These are phyloP conservation scores for Drosophila parthenogenetica DNA, from an alignment of 2,888 invertebrate species.

Conservation along the genomic window DNA sequence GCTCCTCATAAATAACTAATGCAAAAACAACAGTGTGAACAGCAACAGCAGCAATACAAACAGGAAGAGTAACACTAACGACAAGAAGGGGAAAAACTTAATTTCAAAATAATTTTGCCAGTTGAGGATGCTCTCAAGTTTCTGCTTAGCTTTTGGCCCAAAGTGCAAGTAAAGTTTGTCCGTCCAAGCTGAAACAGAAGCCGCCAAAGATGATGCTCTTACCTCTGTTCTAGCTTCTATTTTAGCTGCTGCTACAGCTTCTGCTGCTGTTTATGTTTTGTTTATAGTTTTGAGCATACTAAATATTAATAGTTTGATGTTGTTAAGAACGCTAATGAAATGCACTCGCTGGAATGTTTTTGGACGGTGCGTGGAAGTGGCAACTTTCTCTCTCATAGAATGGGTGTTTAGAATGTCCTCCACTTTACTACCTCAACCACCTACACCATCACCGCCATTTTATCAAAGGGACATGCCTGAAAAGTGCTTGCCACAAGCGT, in stretches of 20 bases:
- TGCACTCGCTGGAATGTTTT: constrained; percentile 52
- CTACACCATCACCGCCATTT: constrained; percentile 18
- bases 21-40: constrained; percentile 27
- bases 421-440: constrained; percentile 35
- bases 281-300: constrained; percentile 55
- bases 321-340: constrained; percentile 74
- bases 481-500: constrained; percentile 73
- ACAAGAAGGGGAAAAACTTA: constrained; percentile 58
- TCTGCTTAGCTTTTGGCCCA: constrained; percentile 52
- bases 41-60: constrained; percentile 25
- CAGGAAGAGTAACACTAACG: constrained; percentile 31
- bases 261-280: constrained; percentile 60
- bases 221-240: not conserved
- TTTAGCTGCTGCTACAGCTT: not conserved
- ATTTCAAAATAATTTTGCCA: constrained; percentile 72
- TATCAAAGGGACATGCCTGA: constrained; percentile 49
- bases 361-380: constrained; percentile 20
- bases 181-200: constrained; percentile 45
- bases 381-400: constrained; percentile 27
- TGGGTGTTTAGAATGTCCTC: constrained; percentile 47
- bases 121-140: constrained; percentile 51
- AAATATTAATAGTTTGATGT: constrained; percentile 75
- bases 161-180: constrained; percentile 59
- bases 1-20: constrained; percentile 73
- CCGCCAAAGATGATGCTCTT: constrained; percentile 17